Base-by-base conservation (phyloP, 2,113 vertebrate species). In the Orcinus orca region DNA sequence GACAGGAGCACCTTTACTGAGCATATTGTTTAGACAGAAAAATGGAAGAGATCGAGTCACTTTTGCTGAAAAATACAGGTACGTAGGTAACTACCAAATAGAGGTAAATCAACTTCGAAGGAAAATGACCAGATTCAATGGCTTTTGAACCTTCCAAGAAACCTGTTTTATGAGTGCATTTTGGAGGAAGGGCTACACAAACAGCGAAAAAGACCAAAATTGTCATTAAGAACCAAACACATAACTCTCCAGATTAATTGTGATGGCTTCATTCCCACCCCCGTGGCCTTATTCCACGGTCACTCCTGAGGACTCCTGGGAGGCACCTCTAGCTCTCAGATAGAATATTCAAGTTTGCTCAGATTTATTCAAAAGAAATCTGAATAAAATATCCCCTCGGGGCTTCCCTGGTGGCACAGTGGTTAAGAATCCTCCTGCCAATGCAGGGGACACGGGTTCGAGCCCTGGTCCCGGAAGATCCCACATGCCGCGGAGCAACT, bases 121-220 rank as follows among this genome's bases (percentile, higher is more conserved):
- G 58, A 77, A 92, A 95, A 92, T 36, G 58, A 63, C 21, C n/a
- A 67, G 36, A 93, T 76, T 53, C 36, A 4, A 55, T 74, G 58
- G 62, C 18, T 88, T 95, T 92, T 96, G 18, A 79, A 70, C 8
- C 50, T 96, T 88, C 80, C 6, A 70, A 73, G 29, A 67, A 91
- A 84, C 6, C 14, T 41, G 63, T 25, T 94, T 41, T 41, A 33
- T 38, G 25, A 93, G 5, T 29, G 25, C 31, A 67, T 76, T 83
- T 25, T 95, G 92, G 70, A 93, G 33, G 38, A 63, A 93, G 80
- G 33, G 10, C 44, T 84, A 79, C 21, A 71, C 17, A 31, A 65
- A 88, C n/a, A 71, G 33, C 4, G 23, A 41, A 58, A 62, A 88
- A 65, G 31, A 67, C 1, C 8, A 36, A 83, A 79, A 74, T 2